Evolutionary conservation across 2,797 vertebrate species (phyloP), one percentile per base, ranked within the genome.

Genomic region (Trachurus trachurus): DNA sequence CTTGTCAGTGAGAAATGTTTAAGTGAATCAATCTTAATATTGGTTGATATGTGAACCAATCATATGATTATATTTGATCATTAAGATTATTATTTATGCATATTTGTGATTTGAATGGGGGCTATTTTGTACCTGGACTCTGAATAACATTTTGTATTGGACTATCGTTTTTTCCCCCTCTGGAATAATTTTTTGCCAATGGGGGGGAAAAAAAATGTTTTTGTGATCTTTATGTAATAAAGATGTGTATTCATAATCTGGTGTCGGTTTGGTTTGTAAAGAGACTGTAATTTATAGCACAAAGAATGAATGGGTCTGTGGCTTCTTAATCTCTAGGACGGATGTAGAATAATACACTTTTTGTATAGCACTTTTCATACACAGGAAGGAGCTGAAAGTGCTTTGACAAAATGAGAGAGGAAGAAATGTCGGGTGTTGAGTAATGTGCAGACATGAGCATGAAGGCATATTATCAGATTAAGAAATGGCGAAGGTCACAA

Each of bases 71-170:
- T 78, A 81, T 89, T 82, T 85, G 68, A 87, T 88, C 71, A 68
- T 80, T 61, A 59, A 76, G 57, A 62, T 83, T 63, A 58, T 90
- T 88, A 91, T 94, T 94, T 93, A 93, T 93, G 71, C 74, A 57
- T 75, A 69, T 80, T 88, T 87, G 65, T 86, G 62, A 53, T 87
- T 83, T 74, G 7, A 81, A 65, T 65, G 22, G 68, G 81, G 80
- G 13, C 50, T 49, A 44, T 87, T 88, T 90, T 88, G 42, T 93
- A 86, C 66, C 50, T 84, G 72, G 60, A 87, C 50, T 86, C 56
- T 69, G 71, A 88, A 83, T 75, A 85, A 74, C 70, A 69, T 85
- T 90, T 84, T 60, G 45, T 81, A 71, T 87, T 74, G 19, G 76
- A 81, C 56, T 76, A 10, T 65, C 11, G 5, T 22, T 66, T 34